Conservation (phyloP, 2,797 vertebrate genomes). For the Catostomus latipinnis region DNA sequence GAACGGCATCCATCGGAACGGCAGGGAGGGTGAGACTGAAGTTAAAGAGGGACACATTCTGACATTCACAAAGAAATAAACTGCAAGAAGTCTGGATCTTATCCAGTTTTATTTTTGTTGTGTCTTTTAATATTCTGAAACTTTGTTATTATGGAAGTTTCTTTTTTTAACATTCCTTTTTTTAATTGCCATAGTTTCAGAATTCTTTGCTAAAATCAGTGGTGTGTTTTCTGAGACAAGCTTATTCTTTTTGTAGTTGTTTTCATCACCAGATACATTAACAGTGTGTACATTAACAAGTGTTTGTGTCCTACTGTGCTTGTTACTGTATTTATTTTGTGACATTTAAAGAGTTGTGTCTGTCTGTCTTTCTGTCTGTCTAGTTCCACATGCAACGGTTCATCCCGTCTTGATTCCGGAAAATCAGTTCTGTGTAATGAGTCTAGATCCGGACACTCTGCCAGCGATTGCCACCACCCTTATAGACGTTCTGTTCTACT, state of each 20-base stretch:
- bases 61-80: too few relatives aligned
- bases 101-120: not conserved
- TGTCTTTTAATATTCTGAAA: too few relatives aligned
- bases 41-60: too few relatives aligned
- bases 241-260: not conserved
- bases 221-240: too few relatives aligned
- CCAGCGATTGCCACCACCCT: slow-evolving; percentile 93
- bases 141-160: too few relatives aligned
- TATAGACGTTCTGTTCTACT: slow-evolving; percentile 95
- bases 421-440: slow-evolving; percentile 94
- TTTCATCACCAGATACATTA: not conserved
- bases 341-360: not conserved
- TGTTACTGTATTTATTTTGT: not conserved
- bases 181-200: too few relatives aligned
- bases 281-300: not conserved
- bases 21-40: slow-evolving; percentile 77
- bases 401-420: slow-evolving; percentile 93
- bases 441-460: slow-evolving; percentile 91
- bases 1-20: slow-evolving; percentile 84
- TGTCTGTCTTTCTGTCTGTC: not conserved
- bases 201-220: too few relatives aligned
- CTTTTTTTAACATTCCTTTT: too few relatives aligned
- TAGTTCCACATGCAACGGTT: slow-evolving; percentile 84
- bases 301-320: not conserved
- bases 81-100: too few relatives aligned